These are phyloP conservation scores for Tichodroma muraria DNA, from an alignment of 2,113 vertebrate species.

Conservation along the genomic window DNA sequence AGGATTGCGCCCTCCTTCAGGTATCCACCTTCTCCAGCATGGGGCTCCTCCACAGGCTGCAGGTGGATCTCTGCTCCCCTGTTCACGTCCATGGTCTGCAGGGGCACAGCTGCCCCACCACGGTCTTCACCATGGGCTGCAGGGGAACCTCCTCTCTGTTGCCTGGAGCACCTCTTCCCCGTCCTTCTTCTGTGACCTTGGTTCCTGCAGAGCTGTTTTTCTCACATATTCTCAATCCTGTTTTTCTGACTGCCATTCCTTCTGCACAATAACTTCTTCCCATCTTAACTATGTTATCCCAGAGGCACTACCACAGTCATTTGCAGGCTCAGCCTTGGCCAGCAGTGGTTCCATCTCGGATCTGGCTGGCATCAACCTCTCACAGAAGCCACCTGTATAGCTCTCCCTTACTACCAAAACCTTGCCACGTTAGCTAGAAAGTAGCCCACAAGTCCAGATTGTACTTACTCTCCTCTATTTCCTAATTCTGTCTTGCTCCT, in stretches of 20 bases:
- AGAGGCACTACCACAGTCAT: background rate
- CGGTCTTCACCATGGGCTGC: accelerated
- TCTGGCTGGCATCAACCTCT: background rate
- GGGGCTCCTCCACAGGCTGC: background rate
- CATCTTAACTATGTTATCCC: too few species aligned
- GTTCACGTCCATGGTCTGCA: background rate
- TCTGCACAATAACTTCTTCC: background rate
- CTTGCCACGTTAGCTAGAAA: background rate
- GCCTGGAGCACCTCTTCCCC: background rate
- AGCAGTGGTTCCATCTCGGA: background rate
- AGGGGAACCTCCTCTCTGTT: background rate
- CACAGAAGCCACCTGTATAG: background rate
- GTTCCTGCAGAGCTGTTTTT: background rate
- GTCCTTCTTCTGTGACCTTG: background rate
- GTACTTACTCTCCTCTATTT: background rate
- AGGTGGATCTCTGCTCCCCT: background rate
- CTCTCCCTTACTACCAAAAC: background rate
- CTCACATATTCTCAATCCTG: background rate
- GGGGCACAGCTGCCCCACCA: background rate
- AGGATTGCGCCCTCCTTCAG: too few species aligned
- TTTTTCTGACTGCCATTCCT: background rate
- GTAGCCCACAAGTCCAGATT: background rate
- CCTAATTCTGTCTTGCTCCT: background rate
- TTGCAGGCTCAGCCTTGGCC: background rate
- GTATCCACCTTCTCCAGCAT: background rate